Evolutionary conservation across 2,888 invertebrate genomes (phyloP), one percentile per base, ranked within the genome.

Genomic region (Meteorus cinctellus): DNA sequence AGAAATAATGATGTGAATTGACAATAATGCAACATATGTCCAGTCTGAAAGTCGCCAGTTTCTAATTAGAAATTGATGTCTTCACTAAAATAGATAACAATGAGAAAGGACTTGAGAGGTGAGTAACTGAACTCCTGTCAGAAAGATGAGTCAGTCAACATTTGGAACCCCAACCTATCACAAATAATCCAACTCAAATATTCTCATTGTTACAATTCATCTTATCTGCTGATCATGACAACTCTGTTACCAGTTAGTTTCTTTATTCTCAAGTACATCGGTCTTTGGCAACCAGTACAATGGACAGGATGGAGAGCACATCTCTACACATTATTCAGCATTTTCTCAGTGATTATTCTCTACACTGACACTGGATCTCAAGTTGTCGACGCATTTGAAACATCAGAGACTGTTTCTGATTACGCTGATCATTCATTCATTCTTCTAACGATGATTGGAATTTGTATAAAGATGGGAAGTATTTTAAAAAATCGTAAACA

Each of bases 251-350:
- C 74, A 19, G 68, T 59, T 29, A 74, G 74, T 31, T 74, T 74
- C 29, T 67, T 67, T 6, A 74, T 74, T 41, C 67, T 74, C 0
- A 55, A 74, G 45, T 79, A 45, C 27, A 63, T 80, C 65, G 80
- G 80, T 19, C 68, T 80, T 6, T 80, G 80, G 80, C 78, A 78
- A 55, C 79, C 79, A 5, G 68, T 74, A 5, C 68, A 79, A 31
- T 80, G 80, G 80, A 16, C 65, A 4, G 72, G 78, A 34, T 80
- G 77, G 77, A 79, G 76, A 75, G 68, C 66, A 24, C 63, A 24
- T 8, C 41, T 80, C 2, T 80, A 79, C 34, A 27, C 68, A 16
- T 19, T 51, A n/a, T 80, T 77, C 36, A 79, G 78, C 8, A 72
- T 74, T 27, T 71, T 80, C 10, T 65, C 77, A 10, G 34, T 80